Evolutionary conservation across 1,140 invertebrate genomes (phyloP).

Genomic region (Brachionus plicatilis): DNA sequence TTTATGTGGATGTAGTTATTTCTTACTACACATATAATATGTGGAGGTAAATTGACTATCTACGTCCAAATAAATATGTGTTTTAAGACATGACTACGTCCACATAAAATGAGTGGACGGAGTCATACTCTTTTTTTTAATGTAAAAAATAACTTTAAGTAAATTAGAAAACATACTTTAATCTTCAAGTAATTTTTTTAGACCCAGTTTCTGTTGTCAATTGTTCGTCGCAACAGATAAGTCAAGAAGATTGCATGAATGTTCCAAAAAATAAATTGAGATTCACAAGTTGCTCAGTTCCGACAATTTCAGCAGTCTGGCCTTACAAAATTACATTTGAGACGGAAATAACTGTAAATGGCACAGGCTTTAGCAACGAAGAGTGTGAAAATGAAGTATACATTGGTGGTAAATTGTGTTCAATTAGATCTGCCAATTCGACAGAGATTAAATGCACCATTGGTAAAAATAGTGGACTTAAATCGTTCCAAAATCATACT

Average conservation of each 20-base stretch:
- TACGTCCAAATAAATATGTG: too few species aligned
- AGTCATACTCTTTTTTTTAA: too few species aligned
- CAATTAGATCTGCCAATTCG: not conserved
- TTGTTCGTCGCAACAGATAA: not conserved
- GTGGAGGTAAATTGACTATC: too few species aligned
- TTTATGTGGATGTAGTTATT: too few species aligned
- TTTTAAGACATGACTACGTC: too few species aligned
- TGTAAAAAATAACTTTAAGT: too few species aligned
- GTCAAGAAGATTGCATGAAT: not conserved
- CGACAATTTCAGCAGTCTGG: constrained; percentile 42
- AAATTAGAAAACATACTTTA: too few species aligned
- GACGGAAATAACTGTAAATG: not conserved
- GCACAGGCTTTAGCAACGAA: not conserved
- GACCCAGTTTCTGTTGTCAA: not conserved
- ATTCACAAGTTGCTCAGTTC: constrained; percentile 44
- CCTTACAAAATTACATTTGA: constrained; percentile 40
- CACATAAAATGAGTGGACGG: too few species aligned
- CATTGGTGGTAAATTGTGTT: not conserved
- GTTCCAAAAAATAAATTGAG: constrained; percentile 41
- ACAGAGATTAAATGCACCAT: not conserved
- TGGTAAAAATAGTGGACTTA: not conserved
- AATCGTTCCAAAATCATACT: not conserved
- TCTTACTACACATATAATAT: too few species aligned
- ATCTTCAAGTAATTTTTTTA: not conserved
- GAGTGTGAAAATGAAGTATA: constrained; percentile 1